phyloP scores from a whole-genome alignment of 2,888 invertebrate genomes.

The Drosophila paracracens region DNA sequence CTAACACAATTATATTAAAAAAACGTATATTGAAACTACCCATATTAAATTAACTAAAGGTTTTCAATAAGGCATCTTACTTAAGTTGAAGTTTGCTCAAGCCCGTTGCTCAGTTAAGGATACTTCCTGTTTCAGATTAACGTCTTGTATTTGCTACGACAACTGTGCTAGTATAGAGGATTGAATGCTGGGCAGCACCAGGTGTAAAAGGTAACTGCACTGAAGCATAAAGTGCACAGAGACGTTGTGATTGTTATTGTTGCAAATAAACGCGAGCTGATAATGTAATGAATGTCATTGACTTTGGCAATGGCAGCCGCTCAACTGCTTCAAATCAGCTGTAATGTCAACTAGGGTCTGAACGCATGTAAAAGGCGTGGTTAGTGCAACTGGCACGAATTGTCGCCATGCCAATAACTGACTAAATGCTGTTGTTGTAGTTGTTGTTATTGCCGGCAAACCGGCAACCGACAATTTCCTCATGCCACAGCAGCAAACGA shows the following conservation, averaged over 20 bases:
- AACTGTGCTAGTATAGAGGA: background rate
- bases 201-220: conserved; percentile 14
- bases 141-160: background rate
- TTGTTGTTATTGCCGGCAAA: conserved; percentile 15
- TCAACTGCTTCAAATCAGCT: conserved; percentile 10
- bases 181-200: background rate
- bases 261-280: conserved; percentile 6
- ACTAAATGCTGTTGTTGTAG: conserved; percentile 12
- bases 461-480: conserved; percentile 58
- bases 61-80: background rate
- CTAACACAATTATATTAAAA: background rate
- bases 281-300: conserved; percentile 29
- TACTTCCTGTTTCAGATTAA: conserved; percentile 22
- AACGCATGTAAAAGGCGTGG: conserved; percentile 34
- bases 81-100: background rate
- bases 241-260: background rate
- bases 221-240: conserved; percentile 11
- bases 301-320: conserved; percentile 19
- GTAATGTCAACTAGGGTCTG: conserved; percentile 14
- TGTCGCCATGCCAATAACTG: conserved; percentile 29
- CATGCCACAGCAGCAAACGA: conserved; percentile 66
- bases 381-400: conserved; percentile 26
- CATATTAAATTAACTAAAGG: background rate
- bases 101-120: background rate
- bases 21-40: background rate